phyloP scores from a whole-genome alignment of 2,888 invertebrate species.

The Sesia bembeciformis region DNA sequence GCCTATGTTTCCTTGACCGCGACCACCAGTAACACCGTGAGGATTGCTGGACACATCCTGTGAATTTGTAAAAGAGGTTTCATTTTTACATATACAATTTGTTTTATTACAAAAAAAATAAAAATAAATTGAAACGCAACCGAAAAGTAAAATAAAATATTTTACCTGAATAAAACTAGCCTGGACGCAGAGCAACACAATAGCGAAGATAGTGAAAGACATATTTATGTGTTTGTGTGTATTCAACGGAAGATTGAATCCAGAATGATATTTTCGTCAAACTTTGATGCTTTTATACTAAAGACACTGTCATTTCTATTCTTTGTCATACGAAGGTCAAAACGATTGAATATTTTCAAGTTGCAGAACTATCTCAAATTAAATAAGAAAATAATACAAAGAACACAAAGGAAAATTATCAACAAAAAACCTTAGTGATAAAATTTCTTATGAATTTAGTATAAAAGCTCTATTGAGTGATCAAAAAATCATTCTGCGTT shows the following conservation, averaged over 20 bases:
- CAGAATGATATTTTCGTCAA: background rate
- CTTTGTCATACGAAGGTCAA: too few species aligned
- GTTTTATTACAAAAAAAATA: too few species aligned
- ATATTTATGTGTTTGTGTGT: background rate
- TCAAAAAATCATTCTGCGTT: background rate
- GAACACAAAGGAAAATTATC: too few species aligned
- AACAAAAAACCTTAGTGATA: too few species aligned
- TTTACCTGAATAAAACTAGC: conserved; percentile 12
- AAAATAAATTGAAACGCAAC: too few species aligned
- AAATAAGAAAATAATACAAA: too few species aligned
- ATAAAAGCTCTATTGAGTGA: background rate
- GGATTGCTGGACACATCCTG: conserved; percentile 13
- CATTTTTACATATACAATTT: too few species aligned
- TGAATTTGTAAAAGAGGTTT: too few species aligned
- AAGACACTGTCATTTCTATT: too few species aligned
- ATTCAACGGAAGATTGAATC: background rate
- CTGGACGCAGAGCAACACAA: conserved; percentile 16
- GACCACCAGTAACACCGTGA: background rate
- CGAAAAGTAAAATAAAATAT: background rate
- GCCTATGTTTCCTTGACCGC: conserved; percentile 17
- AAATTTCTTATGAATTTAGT: background rate
- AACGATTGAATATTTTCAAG: too few species aligned
- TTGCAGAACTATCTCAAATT: too few species aligned
- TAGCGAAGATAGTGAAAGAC: conserved; percentile 5
- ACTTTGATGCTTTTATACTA: background rate